Evolutionary conservation across 53 echinoderm and acorn worm species (phyloP).

Genomic region (Stichopus horrens): DNA sequence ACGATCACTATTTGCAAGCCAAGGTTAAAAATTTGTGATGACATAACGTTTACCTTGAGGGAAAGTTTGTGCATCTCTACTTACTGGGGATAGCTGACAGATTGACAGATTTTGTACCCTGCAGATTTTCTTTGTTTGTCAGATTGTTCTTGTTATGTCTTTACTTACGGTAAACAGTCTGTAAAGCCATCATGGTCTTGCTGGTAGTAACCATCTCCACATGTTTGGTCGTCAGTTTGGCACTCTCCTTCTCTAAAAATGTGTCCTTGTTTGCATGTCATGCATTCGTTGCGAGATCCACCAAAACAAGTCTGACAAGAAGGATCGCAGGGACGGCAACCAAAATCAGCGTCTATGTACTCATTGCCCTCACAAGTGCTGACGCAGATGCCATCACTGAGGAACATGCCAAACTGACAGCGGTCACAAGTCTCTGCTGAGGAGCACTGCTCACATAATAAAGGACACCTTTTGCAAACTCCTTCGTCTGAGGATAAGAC

Average conservation of each 20-base stretch:
- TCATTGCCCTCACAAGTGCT: constrained; percentile 53
- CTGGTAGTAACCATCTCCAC: constrained; percentile 60
- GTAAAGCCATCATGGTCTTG: not conserved
- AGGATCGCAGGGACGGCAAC: constrained; percentile 56
- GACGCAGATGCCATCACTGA: constrained; percentile 52
- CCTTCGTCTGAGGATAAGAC: not conserved
- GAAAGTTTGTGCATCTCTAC: no score
- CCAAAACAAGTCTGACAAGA: constrained; percentile 67
- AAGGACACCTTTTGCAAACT: constrained; percentile 56
- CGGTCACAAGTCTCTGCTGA: constrained; percentile 45
- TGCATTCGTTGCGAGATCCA: constrained; percentile 43
- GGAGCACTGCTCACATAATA: constrained; percentile 57
- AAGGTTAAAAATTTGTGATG: no score
- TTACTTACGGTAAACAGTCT: constrained; percentile 20
- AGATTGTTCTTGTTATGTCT: no score
- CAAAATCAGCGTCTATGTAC: constrained; percentile 49
- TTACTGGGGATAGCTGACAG: no score
- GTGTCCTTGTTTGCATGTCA: constrained; percentile 53
- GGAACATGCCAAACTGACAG: constrained; percentile 54
- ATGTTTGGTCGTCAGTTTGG: constrained; percentile 11
- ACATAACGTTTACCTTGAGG: no score
- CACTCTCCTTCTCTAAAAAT: constrained; percentile 62
- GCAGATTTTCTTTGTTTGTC: no score
- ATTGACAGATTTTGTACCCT: no score
- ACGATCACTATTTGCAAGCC: no score